Percentiles rank a stretch among this genome's conserved stretches.
phyloP scores from a whole-genome alignment of 2,888 invertebrate genomes.

The Pterostichus niger region DNA sequence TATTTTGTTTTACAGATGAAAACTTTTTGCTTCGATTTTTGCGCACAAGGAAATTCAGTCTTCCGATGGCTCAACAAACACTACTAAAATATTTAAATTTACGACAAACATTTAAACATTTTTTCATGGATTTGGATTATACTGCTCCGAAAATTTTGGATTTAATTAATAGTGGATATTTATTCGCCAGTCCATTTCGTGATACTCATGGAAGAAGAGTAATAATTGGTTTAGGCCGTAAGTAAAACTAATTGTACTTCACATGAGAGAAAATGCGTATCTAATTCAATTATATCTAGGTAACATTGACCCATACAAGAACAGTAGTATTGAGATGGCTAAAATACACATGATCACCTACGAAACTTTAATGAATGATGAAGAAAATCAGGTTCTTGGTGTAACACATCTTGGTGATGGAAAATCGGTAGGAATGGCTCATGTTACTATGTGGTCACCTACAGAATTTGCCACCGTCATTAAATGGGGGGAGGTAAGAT shows the following conservation, averaged over 20 bases:
- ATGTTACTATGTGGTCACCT: conserved; percentile 86
- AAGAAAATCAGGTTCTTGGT: conserved; percentile 87
- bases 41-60: conserved; percentile 88
- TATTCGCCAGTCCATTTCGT: conserved; percentile 86
- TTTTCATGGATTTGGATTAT: conserved; percentile 83
- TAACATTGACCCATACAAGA: conserved; percentile 84
- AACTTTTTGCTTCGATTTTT: conserved; percentile 87
- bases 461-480: conserved; percentile 85
- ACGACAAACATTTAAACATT: conserved; percentile 83
- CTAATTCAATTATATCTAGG: conserved; percentile 74
- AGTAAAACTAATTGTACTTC: conserved; percentile 70
- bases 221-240: conserved; percentile 83
- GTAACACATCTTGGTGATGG: conserved; percentile 87
- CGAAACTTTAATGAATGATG: conserved; percentile 87
- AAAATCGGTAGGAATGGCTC: conserved; percentile 81
- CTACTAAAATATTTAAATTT: conserved; percentile 88
- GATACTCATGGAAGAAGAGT: conserved; percentile 87
- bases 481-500: conserved; percentile 86
- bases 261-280: too few relatives aligned
- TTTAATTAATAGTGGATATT: conserved; percentile 85
- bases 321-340: conserved; percentile 85
- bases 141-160: conserved; percentile 81
- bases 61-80: conserved; percentile 88
- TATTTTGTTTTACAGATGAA: conserved; percentile 80
- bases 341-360: conserved; percentile 85